Evolutionary conservation across 2,888 invertebrate species (phyloP).

Genomic region (Ornithoptera priamus): DNA sequence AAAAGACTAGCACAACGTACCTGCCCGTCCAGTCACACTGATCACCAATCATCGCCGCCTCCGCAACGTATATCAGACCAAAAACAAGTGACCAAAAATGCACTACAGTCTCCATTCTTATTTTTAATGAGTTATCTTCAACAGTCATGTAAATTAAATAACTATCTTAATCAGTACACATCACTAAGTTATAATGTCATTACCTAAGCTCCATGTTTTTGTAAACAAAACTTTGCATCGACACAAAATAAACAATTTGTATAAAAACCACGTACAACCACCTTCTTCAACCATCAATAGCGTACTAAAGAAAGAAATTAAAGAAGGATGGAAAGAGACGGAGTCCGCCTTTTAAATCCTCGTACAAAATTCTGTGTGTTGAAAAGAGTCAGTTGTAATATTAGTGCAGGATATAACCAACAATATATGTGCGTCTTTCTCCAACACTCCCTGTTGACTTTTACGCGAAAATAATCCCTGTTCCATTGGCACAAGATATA

Average conservation of each 20-base stretch:
- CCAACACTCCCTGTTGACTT: slow-evolving; percentile 4
- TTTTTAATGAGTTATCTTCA: slow-evolving; percentile 41
- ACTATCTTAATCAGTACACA: slow-evolving; percentile 34
- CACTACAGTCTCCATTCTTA: slow-evolving; percentile 51
- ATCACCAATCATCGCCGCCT: slow-evolving; percentile 82
- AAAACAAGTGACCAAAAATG: slow-evolving; percentile 66
- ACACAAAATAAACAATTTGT: slow-evolving; percentile 51
- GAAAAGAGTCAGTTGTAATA: slow-evolving; percentile 51
- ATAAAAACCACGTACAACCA: slow-evolving; percentile 37
- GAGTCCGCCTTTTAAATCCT: slow-evolving; percentile 28
- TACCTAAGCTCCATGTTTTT: slow-evolving; percentile 40
- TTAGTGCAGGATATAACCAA: slow-evolving; percentile 37
- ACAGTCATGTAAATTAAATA: slow-evolving; percentile 35
- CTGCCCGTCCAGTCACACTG: slow-evolving; percentile 86
- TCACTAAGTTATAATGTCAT: slow-evolving; percentile 41
- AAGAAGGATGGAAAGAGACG: slow-evolving; percentile 40
- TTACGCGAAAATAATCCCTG: slow-evolving; percentile 6
- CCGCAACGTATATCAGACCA: slow-evolving; percentile 62
- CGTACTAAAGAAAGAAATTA: slow-evolving; percentile 43
- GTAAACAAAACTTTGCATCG: slow-evolving; percentile 34
- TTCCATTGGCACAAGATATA: not conserved
- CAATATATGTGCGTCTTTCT: slow-evolving; percentile 38
- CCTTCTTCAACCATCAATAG: slow-evolving; percentile 41
- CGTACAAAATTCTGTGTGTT: slow-evolving; percentile 32
- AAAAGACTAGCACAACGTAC: slow-evolving; percentile 59